A percentile compares a stretch with the other conserved stretches of the same genome.
Conservation (phyloP, 2,888 invertebrate genomes). For the Monoplex corrugatus region DNA sequence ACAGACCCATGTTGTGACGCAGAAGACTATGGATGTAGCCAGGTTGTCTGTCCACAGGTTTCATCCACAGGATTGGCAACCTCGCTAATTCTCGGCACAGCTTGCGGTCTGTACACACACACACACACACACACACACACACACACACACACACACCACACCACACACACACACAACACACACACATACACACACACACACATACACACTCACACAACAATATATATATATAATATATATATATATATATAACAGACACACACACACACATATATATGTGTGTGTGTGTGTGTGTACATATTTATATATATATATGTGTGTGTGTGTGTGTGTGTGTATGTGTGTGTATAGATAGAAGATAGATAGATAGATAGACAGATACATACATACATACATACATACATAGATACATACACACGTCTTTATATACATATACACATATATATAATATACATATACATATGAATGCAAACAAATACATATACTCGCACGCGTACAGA, state of each 20-base stretch:
- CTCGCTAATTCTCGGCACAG: conserved; percentile 73
- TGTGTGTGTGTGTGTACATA: not conserved
- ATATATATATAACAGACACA: too few species aligned
- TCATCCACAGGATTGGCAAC: conserved; percentile 76
- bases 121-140: conserved; percentile 1
- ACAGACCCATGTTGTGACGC: conserved; percentile 66
- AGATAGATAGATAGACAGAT: too few species aligned
- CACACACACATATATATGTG: not conserved
- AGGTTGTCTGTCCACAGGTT: conserved; percentile 66
- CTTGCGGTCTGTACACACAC: conserved; percentile 66
- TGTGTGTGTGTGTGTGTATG: too few species aligned
- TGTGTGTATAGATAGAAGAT: too few species aligned
- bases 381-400: not conserved
- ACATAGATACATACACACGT: not conserved
- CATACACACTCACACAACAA: not conserved
- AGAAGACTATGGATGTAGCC: conserved; percentile 69
- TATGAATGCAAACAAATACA: too few species aligned
- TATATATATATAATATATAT: too few species aligned
- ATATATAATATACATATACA: too few species aligned
- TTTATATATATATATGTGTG: too few species aligned
- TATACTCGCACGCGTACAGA: not conserved
- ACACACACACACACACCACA: not conserved
- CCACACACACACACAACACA: not conserved
- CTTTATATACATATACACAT: not conserved
- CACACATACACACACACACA: not conserved